These are phyloP conservation scores for Macrophya alboannulata DNA, from an alignment of 2,888 invertebrate species.

Conservation along the genomic window DNA sequence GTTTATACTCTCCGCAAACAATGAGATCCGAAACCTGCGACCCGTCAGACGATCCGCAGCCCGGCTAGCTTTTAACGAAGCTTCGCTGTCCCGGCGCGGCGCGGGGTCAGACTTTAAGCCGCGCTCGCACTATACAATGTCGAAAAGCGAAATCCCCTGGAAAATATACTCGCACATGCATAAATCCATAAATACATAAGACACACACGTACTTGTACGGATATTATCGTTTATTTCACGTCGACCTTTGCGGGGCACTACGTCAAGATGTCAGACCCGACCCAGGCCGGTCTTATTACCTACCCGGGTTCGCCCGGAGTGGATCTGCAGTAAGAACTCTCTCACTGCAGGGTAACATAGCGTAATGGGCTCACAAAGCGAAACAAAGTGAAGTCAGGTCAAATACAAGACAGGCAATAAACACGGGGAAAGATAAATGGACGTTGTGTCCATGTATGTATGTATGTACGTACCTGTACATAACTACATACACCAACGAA, in stretches of 20 bases:
- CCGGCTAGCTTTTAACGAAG: background rate
- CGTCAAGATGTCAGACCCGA: conserved; percentile 79
- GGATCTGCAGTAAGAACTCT: background rate
- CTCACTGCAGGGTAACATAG: conserved; percentile 68
- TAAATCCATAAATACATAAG: too few species aligned
- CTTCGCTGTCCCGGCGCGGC: background rate
- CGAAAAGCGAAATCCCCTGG: background rate
- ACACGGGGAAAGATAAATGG: conserved; percentile 79
- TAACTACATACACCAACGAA: background rate
- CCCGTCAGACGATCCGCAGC: background rate
- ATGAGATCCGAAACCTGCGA: background rate
- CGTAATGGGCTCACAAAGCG: conserved; percentile 80
- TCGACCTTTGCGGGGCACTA: conserved; percentile 79
- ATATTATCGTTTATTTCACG: conserved; percentile 77
- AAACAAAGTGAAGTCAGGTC: conserved; percentile 80
- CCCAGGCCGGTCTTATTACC: conserved; percentile 48
- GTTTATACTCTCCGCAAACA: background rate
- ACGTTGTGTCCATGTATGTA: conserved; percentile 60
- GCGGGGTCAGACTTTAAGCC: background rate
- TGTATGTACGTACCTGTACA: background rate
- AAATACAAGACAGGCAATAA: conserved; percentile 79
- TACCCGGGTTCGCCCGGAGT: background rate
- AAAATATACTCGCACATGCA: background rate
- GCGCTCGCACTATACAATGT: background rate
- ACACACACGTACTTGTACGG: background rate